Conservation (phyloP, 1,140 invertebrate species). For the Drosophila jambulina region DNA sequence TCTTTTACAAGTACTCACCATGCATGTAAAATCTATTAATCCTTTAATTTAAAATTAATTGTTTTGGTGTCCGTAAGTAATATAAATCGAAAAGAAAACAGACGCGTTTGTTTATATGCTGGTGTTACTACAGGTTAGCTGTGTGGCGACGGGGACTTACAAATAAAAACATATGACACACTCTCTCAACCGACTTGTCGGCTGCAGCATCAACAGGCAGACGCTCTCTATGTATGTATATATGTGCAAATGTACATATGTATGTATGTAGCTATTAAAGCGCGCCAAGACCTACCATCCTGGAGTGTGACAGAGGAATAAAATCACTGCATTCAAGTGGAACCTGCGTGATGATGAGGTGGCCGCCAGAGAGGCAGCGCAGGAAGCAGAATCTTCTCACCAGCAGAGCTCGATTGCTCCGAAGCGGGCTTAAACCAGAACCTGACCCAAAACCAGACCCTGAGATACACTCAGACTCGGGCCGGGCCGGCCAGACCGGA, state of each 20-base stretch:
- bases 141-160: background rate
- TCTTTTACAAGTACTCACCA: background rate
- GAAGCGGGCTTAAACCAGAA: slow-evolving; percentile 7
- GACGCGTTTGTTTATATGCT: background rate
- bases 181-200: slow-evolving; percentile 67
- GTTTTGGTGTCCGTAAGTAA: background rate
- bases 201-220: slow-evolving; percentile 43
- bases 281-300: slow-evolving; percentile 63
- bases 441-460: slow-evolving; percentile 25
- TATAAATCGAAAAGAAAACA: background rate
- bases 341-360: slow-evolving; percentile 50
- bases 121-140: background rate
- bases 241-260: background rate
- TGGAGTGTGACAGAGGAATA: slow-evolving; percentile 49
- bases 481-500: slow-evolving; percentile 16
- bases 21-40: background rate
- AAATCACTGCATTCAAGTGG: slow-evolving; percentile 57
- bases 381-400: slow-evolving; percentile 11
- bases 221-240: slow-evolving; percentile 9
- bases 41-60: background rate
- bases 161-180: slow-evolving; percentile 46
- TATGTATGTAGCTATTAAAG: slow-evolving; percentile 53
- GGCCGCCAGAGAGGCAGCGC: slow-evolving; percentile 10
- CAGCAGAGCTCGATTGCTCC: slow-evolving; percentile 10
- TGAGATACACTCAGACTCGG: slow-evolving; percentile 8